Evolutionary conservation across 2,888 invertebrate species (phyloP), one percentile per base, ranked within the genome.

Genomic region (Pseudoips prasinana): DNA sequence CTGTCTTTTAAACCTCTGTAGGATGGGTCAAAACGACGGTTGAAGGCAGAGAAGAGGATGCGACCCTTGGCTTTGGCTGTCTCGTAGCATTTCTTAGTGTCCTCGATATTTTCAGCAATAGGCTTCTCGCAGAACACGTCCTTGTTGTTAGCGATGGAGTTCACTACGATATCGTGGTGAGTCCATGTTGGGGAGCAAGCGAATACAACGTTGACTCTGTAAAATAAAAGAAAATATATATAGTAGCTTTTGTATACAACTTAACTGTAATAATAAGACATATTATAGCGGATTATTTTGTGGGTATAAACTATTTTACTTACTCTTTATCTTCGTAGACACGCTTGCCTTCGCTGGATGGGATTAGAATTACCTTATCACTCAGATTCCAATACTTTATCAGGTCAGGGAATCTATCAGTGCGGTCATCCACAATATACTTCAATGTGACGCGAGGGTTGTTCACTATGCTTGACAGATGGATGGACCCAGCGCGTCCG

Each of bases 111-210:
- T 51, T 91, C 90, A 0, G 92, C 91, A 6, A 93, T 90, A 0
- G 93, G 94, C 57, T 94, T 94, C 67, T 94, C 93, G 53, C 92
- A 92, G 64, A 92, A 93, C 0, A 94, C 92, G 9, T 91, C 90
- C 60, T 93, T 93, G 42, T 89, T 85, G 33, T 85, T 77, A 6
- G 82, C 73, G 22, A 92, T 70, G 1, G 91, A 84, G 37, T 80
- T 82, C 0, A 79, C 79, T 0, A 92, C 89, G 8, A 92, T 89
- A 3, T 69, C 74, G 52, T 91, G 90, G 57, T 92, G 92, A 0
- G 91, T 89, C 64, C 69, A 82, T 0, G 92, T 92, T 1, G 92
- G 92, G 0, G 92, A 90, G 0, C 87, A 83, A 9, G 92, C 84
- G 32, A 92, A 65, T 0, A 92, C 85, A 7, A 86, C 56, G 23